phyloP scores from a whole-genome alignment of 2,113 vertebrate genomes.

The Todiramphus saurophagus region DNA sequence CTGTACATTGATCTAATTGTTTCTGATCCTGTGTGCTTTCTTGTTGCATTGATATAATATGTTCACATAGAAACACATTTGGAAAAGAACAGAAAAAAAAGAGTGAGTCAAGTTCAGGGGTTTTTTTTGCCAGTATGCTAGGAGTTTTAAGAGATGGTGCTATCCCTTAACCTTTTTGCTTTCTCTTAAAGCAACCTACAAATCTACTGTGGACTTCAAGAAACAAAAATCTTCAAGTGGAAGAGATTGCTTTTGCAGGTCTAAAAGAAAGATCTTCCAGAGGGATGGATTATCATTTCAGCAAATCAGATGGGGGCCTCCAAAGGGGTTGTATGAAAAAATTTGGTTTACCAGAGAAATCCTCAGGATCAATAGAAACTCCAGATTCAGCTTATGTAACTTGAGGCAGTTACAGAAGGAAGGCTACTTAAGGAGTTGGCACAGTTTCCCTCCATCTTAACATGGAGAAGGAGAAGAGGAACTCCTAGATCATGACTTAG shows the following conservation, averaged over 20 bases:
- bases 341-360: background rate
- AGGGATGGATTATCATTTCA: background rate
- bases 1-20: background rate
- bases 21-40: background rate
- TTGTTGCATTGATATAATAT: background rate
- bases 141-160: background rate
- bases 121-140: background rate
- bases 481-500: background rate
- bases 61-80: background rate
- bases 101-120: background rate
- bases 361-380: background rate
- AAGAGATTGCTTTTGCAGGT: background rate
- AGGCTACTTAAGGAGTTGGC: background rate
- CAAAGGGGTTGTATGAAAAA: background rate
- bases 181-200: background rate
- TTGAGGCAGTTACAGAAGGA: background rate
- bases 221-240: background rate
- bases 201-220: background rate
- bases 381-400: background rate
- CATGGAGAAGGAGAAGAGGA: background rate
- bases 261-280: background rate
- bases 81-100: background rate
- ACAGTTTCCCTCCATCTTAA: background rate
- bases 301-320: background rate
- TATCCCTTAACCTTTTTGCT: background rate